Evolutionary conservation across 2,113 vertebrate species (phyloP), one percentile per base, ranked within the genome.

Genomic region (Rhadina sibilatrix): DNA sequence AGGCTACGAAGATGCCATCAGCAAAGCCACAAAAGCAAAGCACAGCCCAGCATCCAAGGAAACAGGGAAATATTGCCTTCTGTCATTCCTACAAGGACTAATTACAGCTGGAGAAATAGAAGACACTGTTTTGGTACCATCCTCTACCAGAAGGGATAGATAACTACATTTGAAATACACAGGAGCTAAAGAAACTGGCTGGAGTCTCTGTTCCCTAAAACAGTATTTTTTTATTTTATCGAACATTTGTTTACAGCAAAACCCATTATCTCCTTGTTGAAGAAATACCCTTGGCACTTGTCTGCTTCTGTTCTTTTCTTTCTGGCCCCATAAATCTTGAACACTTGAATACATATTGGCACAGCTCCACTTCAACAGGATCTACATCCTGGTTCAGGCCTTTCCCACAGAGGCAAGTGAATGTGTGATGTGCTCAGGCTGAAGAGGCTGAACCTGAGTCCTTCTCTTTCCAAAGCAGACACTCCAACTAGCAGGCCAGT

Each of bases 51-150:
- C n/a, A 61, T 10, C 63, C 49, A 31, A 18, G 40, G 46, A 40
- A 70, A 52, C 0, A 0, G 24, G 0, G 0, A 79, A 64, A 25
- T 7, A 20, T 2, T 64, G 40, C 25, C 37, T 76, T 57, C 53
- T 10, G 9, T 53, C 47, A 77, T 42, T 65, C 25, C 66, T 77
- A 50, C 11, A 42, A 35, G 46, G 80, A 46, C 24, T 0, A 2
- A 35, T 38, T 30, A 65, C 8, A 72, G 57, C 23, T 72, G 30
- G n/a, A 40, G 40, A 95, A 79, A 60, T 24, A 21, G 40, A 85
- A 85, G 22, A 68, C 28, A 24, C 12, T 11, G 10, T 46, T 80
- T 69, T 46, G 21, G 37, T 61, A 59, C 16, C 4, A 3, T 69
- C 54, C 42, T 93, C 0, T 0, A 30, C 52, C 64, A 65, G 20